phyloP scores from a whole-genome alignment of 2,797 vertebrate species.

The Trachops cirrhosus region DNA sequence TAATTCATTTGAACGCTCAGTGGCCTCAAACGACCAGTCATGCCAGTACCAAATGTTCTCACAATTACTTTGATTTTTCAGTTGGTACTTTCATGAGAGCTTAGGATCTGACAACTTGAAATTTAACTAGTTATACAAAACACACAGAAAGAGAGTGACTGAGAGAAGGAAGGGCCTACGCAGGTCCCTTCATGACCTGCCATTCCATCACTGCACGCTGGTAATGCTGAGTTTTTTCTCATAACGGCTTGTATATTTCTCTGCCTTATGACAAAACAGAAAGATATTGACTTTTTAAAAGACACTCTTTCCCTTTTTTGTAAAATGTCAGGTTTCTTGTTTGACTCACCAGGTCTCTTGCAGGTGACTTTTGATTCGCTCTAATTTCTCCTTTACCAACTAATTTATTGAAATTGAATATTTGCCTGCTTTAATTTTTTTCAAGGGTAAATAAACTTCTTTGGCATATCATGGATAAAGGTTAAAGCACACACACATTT shows the following conservation, averaged over 20 bases:
- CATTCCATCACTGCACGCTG: not conserved
- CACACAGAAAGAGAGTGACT: not conserved
- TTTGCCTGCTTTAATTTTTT: not conserved
- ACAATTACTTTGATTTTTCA: slow-evolving; percentile 33
- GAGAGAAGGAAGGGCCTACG: not conserved
- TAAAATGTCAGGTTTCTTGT: slow-evolving; percentile 11
- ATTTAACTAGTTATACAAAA: not conserved
- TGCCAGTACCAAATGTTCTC: slow-evolving; percentile 42
- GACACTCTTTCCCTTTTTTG: not conserved
- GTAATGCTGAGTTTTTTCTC: not conserved
- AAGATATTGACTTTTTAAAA: not conserved
- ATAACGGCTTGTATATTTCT: slow-evolving; percentile 19
- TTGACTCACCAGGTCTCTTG: not conserved
- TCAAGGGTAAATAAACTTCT: not conserved
- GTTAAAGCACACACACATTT: not conserved
- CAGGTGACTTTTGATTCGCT: not conserved
- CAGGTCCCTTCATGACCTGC: not conserved
- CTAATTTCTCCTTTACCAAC: not conserved
- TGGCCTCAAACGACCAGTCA: slow-evolving; percentile 24
- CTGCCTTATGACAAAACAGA: slow-evolving; percentile 33
- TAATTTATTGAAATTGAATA: not conserved
- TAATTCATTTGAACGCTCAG: slow-evolving; percentile 51
- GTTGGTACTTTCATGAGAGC: slow-evolving; percentile 42
- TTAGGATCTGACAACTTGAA: not conserved
- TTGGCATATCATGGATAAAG: not conserved